A percentile compares a stretch with the other conserved stretches of the same genome.
These are phyloP conservation scores for Xestia sexstrigata DNA, from an alignment of 2,888 invertebrate species.

Conservation along the genomic window DNA sequence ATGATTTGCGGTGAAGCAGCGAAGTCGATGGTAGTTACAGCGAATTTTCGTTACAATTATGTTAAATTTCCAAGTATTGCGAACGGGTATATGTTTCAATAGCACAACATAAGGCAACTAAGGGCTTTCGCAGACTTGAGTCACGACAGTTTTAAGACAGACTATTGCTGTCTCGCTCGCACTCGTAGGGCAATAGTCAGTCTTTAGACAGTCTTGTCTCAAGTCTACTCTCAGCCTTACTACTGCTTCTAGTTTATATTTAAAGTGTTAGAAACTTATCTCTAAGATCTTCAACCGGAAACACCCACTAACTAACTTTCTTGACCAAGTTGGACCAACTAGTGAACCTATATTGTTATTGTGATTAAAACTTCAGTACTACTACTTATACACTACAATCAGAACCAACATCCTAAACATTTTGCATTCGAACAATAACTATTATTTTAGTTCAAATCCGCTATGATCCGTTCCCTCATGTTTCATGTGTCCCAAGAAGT, in stretches of 20 bases:
- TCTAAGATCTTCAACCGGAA: neutral
- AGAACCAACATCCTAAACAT: neutral
- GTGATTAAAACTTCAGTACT: neutral
- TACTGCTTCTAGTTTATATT: no score
- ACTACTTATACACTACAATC: neutral
- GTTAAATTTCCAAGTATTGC: neutral
- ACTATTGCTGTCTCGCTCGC: no score
- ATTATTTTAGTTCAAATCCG: slow-evolving; percentile 21
- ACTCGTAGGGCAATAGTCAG: no score
- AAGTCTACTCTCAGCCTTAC: no score
- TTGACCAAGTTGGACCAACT: neutral
- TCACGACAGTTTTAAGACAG: no score
- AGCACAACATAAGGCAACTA: no score
- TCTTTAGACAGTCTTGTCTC: no score
- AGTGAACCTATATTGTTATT: neutral
- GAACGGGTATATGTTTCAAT: neutral
- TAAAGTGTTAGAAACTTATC: neutral
- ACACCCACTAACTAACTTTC: rapidly evolving
- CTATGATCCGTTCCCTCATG: slow-evolving; percentile 27
- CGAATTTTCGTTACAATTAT: neutral
- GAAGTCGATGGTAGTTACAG: no score
- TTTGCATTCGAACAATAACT: slow-evolving; percentile 1
- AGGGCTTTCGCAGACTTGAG: no score
- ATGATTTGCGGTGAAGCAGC: slow-evolving; percentile 2
- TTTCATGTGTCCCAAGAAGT: slow-evolving; percentile 48